Conservation (phyloP, 2,888 invertebrate genomes). For the Antheraea yamamai region DNA sequence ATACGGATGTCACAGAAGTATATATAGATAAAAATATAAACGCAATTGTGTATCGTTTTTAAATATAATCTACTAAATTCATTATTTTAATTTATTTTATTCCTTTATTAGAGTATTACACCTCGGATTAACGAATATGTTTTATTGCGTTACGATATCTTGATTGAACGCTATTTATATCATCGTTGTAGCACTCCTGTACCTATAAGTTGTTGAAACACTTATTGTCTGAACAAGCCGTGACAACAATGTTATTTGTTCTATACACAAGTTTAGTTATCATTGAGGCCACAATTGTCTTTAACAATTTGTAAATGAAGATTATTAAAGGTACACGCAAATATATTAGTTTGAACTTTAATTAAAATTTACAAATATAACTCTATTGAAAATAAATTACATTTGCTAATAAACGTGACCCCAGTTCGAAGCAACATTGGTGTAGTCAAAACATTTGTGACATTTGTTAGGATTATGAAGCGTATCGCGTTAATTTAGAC, state of each 20-base stretch:
- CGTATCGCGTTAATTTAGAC: constrained; percentile 29
- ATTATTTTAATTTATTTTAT: constrained; percentile 19
- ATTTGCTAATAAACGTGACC: background rate
- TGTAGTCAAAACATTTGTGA: constrained; percentile 27
- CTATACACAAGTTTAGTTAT: constrained; percentile 6
- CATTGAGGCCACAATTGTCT: constrained; percentile 9
- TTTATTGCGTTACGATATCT: constrained; percentile 62
- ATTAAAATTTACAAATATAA: background rate
- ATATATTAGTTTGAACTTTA: background rate
- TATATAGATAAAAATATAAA: background rate
- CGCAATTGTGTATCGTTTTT: background rate
- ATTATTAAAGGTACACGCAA: background rate
- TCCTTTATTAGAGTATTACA: constrained; percentile 40
- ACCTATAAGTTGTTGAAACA: constrained; percentile 13
- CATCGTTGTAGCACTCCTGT: background rate
- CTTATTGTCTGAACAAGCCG: constrained; percentile 11
- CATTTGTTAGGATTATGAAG: constrained; percentile 26
- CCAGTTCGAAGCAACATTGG: constrained; percentile 17
- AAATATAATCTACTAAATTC: constrained; percentile 13
- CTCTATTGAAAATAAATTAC: background rate
- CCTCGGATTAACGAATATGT: constrained; percentile 52
- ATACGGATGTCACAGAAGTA: background rate
- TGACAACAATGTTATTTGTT: constrained; percentile 8
- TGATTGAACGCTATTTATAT: constrained; percentile 56
- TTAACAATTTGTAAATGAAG: background rate